A percentile compares a stretch with the other conserved stretches of the same genome.
Evolutionary conservation across 92 coral and sea anemone species (phyloP).

Genomic region (Epizoanthus fatuus): DNA sequence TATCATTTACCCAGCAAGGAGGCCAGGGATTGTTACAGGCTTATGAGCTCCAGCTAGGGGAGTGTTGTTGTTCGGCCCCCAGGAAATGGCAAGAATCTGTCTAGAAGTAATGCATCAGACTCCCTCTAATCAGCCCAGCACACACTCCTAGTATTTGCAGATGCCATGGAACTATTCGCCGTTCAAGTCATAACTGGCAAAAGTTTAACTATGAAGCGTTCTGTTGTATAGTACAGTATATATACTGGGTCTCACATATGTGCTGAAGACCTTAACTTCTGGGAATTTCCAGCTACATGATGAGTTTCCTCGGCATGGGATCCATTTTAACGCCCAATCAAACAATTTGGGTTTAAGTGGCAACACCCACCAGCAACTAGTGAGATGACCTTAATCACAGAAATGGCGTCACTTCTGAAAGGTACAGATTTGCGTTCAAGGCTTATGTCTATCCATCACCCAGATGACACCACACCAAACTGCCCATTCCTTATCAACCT

Average conservation of each 20-base stretch:
- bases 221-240: not conserved
- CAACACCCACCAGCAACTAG: not conserved
- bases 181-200: too few species aligned
- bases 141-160: not conserved
- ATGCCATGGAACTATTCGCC: not conserved
- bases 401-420: conserved; percentile 2
- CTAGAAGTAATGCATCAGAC: not conserved
- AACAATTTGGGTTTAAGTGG: not conserved
- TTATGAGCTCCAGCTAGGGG: too few species aligned
- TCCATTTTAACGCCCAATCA: conserved; percentile 1
- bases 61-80: too few species aligned
- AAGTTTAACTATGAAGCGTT: too few species aligned
- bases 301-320: conserved; percentile 5
- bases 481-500: too few species aligned
- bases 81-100: too few species aligned
- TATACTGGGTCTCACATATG: conserved; percentile 6
- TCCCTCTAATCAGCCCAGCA: not conserved
- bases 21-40: too few species aligned
- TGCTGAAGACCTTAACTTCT: not conserved
- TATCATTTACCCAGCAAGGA: too few species aligned
- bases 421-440: too few species aligned
- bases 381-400: not conserved
- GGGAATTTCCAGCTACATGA: not conserved
- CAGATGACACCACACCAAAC: too few species aligned
- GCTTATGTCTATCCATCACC: too few species aligned